Evolutionary conservation across 2,113 vertebrate genomes (phyloP), one percentile per base, ranked within the genome.

Genomic region (Erythrocercus mccallii): DNA sequence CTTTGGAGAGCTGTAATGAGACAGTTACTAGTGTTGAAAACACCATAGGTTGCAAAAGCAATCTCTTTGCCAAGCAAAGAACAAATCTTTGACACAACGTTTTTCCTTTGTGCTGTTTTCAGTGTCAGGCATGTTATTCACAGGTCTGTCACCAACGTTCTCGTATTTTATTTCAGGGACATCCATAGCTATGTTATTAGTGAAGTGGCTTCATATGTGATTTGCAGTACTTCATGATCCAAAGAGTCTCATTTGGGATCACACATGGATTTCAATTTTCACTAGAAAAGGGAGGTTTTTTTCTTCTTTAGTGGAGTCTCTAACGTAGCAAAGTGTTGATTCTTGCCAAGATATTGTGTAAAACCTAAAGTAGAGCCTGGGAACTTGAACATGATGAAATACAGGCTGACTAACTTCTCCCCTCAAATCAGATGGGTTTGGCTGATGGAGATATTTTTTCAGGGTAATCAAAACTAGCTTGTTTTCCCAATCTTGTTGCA

Each of bases 51-150:
- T 40, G 28, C 21, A 76, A 31, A 27, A 76, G 12, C 14, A 62
- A 15, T 44, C 20, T 48, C 30, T 83, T 91, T 90, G 53, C 76
- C 69, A 71, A 53, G 62, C 10, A 40, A 47, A 50, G 45, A 85
- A 88, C 37, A 95, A 90, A 93, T 69, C 40, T 73, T 79, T 56
- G 16, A 10, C 21, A 87, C 10, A 25, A 47, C 8, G 30, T 24
- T 85, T 94, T 93, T 90, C 17, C 37, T 80, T 84, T 71, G 16
- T 74, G 54, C 33, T 87, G 8, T 90, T 96, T 91, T 44, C 73
- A 87, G 38, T 51, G 30, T 71, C 44, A 58, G 22, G 31, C 12
- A 11, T 19, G 24, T 70, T 95, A 68, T 83, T 84, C 70, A 80
- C 42, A 80, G 94, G 7, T 94, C 84, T 95, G 73, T 54, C 15